Conservation (phyloP, 2,888 invertebrate species). For the Amorpha juglandis region DNA sequence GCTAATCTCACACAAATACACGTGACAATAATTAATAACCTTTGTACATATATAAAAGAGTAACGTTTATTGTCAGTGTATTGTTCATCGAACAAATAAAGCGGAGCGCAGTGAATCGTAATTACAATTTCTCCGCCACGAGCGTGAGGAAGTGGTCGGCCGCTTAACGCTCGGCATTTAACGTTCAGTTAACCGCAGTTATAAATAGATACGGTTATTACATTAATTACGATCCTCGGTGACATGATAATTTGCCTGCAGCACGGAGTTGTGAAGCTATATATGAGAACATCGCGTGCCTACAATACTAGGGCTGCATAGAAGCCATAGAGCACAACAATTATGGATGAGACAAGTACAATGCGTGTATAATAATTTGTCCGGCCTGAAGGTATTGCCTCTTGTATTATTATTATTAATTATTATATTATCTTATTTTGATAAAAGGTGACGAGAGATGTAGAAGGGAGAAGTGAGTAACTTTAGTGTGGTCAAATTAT, state of each 20-base stretch:
- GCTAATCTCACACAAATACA: not conserved
- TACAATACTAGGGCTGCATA: not conserved
- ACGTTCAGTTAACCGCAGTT: not conserved
- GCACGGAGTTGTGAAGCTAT: not conserved
- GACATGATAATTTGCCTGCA: conserved; percentile 18
- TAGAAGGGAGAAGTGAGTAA: too few species aligned
- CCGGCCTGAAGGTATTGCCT: too few species aligned
- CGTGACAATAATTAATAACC: not conserved
- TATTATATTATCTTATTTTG: too few species aligned
- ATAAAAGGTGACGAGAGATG: too few species aligned
- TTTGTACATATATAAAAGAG: not conserved
- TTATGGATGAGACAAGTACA: not conserved
- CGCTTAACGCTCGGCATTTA: not conserved
- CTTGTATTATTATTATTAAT: too few species aligned
- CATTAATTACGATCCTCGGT: conserved; percentile 14
- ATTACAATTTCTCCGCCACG: conserved; percentile 5
- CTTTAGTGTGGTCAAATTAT: too few species aligned
- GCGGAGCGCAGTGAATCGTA: not conserved
- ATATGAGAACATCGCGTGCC: not conserved
- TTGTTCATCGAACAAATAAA: not conserved
- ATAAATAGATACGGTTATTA: conserved; percentile 14
- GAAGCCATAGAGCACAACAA: not conserved
- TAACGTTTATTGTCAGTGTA: not conserved
- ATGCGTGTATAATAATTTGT: too few species aligned
- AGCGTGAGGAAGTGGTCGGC: not conserved